Conservation (phyloP, 2,888 invertebrate genomes). For the Gisinianus flammeolus region DNA sequence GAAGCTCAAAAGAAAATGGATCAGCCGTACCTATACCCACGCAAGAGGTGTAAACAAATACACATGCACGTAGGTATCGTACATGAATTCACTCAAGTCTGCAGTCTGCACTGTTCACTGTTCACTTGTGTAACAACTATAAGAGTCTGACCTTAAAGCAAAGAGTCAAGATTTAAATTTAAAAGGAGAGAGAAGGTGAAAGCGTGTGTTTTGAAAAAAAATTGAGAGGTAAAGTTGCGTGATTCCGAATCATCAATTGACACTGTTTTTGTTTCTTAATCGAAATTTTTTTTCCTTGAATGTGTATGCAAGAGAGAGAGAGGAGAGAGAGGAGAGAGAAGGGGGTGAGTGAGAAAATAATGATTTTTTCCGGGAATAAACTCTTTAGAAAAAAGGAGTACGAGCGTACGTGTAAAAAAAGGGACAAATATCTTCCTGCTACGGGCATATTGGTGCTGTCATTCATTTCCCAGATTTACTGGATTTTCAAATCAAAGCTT, state of each 20-base stretch:
- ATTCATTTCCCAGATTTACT: constrained; percentile 38
- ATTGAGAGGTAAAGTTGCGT: constrained; percentile 41
- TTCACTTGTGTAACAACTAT: background rate
- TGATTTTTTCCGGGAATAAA: constrained; percentile 45
- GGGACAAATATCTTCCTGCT: constrained; percentile 51
- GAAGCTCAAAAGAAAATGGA: too few relatives aligned
- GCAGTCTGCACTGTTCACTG: background rate
- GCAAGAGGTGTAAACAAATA: background rate
- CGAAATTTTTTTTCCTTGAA: constrained; percentile 14
- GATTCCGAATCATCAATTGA: constrained; percentile 51
- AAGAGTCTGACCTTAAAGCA: too few relatives aligned
- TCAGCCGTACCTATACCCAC: too few relatives aligned
- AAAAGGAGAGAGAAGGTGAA: background rate
- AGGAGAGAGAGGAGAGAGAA: constrained; percentile 11
- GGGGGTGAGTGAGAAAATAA: constrained; percentile 30
- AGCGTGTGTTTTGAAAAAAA: constrained; percentile 4
- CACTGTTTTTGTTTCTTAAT: constrained; percentile 41
- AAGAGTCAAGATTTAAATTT: background rate
- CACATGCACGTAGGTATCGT: background rate
- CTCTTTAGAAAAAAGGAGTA: background rate
- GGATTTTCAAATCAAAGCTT: constrained; percentile 36
- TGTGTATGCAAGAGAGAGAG: background rate
- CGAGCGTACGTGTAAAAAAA: constrained; percentile 30
- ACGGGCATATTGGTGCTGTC: constrained; percentile 41
- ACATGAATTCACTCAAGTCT: background rate